Evolutionary conservation across 2,888 invertebrate species (phyloP), one percentile per base, ranked within the genome.

Genomic region (Pogonocherus hispidulus): DNA sequence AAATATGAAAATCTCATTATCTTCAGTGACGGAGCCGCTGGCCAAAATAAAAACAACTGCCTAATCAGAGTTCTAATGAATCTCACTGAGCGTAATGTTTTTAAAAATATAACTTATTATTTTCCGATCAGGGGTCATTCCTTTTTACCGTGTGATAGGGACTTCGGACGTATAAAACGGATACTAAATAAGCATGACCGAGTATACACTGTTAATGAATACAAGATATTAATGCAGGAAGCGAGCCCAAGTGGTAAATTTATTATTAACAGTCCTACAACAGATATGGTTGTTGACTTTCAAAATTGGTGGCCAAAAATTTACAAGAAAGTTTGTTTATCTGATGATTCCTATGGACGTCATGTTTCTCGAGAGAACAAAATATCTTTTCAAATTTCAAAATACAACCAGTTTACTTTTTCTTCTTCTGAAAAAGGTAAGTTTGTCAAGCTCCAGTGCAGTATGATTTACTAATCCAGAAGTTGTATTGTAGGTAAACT

Each of bases 11-110:
- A 75, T 23, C 56, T 71, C 46, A 70, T 73, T 41, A 20, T 76
- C 18, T 76, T 73, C 69, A 73, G 59, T 19, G 76, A 75, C 49
- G 72, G 69, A 37, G 75, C 72, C 60, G 63, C 73, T 14, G 73
- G 69, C 59, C 73, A 75, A 62, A 76, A 75, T 51, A 57, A 67
- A 37, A 75, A 74, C 54, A 41, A 74, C 41, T 74, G 67, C 55
- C 51, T 75, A 65, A 64, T 71, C 2, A 44, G 75, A 55, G 71
- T 69, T 69, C 49, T 74, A 11, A 16, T 74, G 9, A 52, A 70
- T 44, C 52, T 73, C 23, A 52, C 56, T 32, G 67, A 52, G 22
- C 71, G 57, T 1, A 66, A 66, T 23, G 60, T 66, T 8, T 74
- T 74, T 57, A 63, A 63, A 14, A 75, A 72, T 64, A 72, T 69